Conservation (phyloP, 1,140 invertebrate genomes). For the Lordiphosa mommai region DNA sequence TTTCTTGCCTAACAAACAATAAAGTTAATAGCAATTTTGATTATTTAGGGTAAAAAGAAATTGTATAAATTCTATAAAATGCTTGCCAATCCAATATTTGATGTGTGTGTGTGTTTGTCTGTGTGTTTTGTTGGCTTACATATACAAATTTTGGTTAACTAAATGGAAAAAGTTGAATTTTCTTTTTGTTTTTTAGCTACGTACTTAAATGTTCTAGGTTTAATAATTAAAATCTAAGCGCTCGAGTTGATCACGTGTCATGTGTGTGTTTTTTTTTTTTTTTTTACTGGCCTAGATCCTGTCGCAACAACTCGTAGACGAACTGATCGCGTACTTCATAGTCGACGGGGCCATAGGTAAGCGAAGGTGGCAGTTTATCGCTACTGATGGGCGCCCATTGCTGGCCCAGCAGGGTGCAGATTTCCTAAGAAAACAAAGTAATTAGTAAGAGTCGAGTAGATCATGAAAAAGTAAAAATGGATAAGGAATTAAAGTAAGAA, state of each 20-base stretch:
- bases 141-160: conserved; percentile 53
- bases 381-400: conserved; percentile 78
- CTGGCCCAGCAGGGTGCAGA: conserved; percentile 77
- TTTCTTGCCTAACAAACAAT: conserved; percentile 35
- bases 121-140: conserved; percentile 22
- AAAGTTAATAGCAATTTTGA: conserved; percentile 25
- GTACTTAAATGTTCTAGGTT: conserved; percentile 43
- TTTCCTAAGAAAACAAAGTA: conserved; percentile 75
- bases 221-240: conserved; percentile 49
- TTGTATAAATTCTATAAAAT: conserved; percentile 45
- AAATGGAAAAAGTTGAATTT: conserved; percentile 38
- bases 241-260: conserved; percentile 64
- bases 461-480: not conserved
- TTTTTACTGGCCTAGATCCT: conserved; percentile 58
- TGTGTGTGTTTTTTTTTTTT: conserved; percentile 33
- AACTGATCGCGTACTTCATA: conserved; percentile 69
- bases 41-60: conserved; percentile 35
- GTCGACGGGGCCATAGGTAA: conserved; percentile 52
- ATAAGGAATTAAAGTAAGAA: too few relatives aligned
- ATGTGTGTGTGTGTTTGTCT: conserved; percentile 3
- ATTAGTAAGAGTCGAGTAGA: not conserved
- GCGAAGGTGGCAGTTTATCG: conserved; percentile 78
- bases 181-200: conserved; percentile 37
- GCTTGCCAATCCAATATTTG: conserved; percentile 37
- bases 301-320: conserved; percentile 68